Conservation (phyloP, 2,113 vertebrate genomes). For the Ailurus styani region DNA sequence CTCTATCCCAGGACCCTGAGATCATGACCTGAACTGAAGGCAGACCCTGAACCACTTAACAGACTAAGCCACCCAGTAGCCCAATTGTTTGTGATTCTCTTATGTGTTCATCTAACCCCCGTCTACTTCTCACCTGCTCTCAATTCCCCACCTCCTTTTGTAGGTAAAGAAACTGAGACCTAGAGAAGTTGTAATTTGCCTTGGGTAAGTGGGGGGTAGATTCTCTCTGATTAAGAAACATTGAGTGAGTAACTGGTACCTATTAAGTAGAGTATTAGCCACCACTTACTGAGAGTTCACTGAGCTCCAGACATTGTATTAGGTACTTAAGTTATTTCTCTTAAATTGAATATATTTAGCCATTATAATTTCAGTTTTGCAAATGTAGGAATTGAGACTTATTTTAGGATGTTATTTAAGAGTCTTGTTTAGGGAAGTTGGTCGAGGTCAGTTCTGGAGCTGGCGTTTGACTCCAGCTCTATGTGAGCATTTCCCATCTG, state of each 20-base stretch:
- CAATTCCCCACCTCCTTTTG: not conserved
- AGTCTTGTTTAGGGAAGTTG: not conserved
- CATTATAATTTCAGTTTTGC: constrained; percentile 18
- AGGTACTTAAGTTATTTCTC: not conserved
- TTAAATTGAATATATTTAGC: not conserved
- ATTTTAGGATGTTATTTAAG: not conserved
- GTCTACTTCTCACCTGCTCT: too few species aligned
- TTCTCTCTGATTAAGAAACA: constrained; percentile 4
- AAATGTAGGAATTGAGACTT: not conserved
- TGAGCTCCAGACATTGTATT: not conserved
- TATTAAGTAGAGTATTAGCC: not conserved
- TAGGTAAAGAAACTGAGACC: not conserved
- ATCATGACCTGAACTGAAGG: not conserved
- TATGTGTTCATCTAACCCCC: not conserved
- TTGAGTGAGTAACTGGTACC: not conserved
- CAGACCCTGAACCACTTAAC: not conserved
- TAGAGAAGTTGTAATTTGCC: not conserved
- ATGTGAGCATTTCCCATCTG: rapidly evolving
- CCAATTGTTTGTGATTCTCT: not conserved
- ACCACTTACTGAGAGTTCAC: not conserved
- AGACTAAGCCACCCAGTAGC: not conserved
- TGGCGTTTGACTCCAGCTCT: not conserved
- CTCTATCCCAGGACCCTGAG: not conserved
- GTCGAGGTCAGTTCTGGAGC: not conserved
- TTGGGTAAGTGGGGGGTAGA: not conserved